Evolutionary conservation across 2,888 invertebrate genomes (phyloP).

Genomic region (Thysanoteuthis rhombus): DNA sequence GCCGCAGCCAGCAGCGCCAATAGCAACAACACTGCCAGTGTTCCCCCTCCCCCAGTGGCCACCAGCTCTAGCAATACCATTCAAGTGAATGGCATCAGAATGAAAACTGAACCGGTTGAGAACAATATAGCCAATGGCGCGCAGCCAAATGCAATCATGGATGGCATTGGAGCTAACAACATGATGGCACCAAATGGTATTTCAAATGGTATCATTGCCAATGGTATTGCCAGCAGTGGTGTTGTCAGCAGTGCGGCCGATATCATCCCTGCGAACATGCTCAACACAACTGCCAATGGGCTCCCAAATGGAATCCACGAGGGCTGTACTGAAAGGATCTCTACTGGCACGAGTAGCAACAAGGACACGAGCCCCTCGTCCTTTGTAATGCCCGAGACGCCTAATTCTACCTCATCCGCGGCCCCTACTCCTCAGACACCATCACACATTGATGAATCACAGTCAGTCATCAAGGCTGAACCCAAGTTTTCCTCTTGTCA

Average conservation of each 20-base stretch:
- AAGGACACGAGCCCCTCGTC: slow-evolving; percentile 29
- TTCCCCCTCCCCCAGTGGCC: slow-evolving; percentile 32
- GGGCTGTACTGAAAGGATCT: slow-evolving; percentile 24
- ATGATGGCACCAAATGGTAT: slow-evolving; percentile 14
- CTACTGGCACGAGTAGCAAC: slow-evolving; percentile 15
- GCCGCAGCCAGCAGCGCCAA: slow-evolving; percentile 37
- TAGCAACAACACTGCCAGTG: slow-evolving; percentile 21
- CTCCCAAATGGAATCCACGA: slow-evolving; percentile 14
- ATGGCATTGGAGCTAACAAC: neutral
- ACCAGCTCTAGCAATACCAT: slow-evolving; percentile 23
- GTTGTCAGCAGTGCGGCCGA: slow-evolving; percentile 13
- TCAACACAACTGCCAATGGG: neutral
- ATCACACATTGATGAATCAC: slow-evolving; percentile 1
- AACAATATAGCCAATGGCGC: slow-evolving; percentile 17
- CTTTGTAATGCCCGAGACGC: slow-evolving; percentile 15
- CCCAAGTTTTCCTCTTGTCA: slow-evolving; percentile 15
- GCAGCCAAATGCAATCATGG: slow-evolving; percentile 15
- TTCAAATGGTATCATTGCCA: slow-evolving; percentile 19
- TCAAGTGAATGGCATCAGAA: slow-evolving; percentile 30
- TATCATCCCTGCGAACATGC: neutral
- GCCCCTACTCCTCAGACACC: slow-evolving; percentile 28
- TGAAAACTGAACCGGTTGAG: slow-evolving; percentile 30
- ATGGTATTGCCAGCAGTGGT: neutral
- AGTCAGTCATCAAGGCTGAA: slow-evolving; percentile 18
- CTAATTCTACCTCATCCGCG: slow-evolving; percentile 29